Evolutionary conservation across 2,888 invertebrate species (phyloP).

Genomic region (Drosophila atroscutellata): DNA sequence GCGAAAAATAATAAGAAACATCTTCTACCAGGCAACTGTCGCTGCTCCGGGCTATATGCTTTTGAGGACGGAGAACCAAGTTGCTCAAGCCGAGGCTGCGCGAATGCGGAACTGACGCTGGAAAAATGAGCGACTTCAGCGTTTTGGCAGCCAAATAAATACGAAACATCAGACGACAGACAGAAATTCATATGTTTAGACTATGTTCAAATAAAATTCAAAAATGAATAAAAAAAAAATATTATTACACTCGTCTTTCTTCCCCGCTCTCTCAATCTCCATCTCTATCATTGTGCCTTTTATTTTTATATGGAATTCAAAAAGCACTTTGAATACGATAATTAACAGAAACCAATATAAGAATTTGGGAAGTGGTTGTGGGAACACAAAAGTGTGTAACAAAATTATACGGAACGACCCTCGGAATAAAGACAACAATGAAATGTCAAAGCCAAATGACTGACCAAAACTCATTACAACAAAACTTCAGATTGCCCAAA

Average conservation of each 20-base stretch:
- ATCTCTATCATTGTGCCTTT: neutral
- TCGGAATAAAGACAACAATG: conserved; percentile 70
- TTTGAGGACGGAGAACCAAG: conserved; percentile 34
- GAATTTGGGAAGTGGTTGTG: conserved; percentile 22
- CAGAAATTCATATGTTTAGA: conserved; percentile 51
- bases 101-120: conserved; percentile 71
- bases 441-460: conserved; percentile 78
- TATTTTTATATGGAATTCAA: conserved; percentile 8
- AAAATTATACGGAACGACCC: conserved; percentile 46
- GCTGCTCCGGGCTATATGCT: conserved; percentile 26
- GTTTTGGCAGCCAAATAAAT: conserved; percentile 79
- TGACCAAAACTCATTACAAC: conserved; percentile 80
- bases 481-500: conserved; percentile 81
- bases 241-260: neutral
- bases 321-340: conserved; percentile 20
- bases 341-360: conserved; percentile 28
- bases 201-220: conserved; percentile 27
- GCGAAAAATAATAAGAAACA: conserved; percentile 82
- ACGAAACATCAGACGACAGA: conserved; percentile 54
- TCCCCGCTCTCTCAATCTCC: neutral
- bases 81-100: conserved; percentile 40
- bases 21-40: conserved; percentile 50
- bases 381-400: conserved; percentile 14
- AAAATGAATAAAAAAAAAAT: conserved; percentile 40
- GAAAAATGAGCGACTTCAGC: conserved; percentile 71